A percentile compares a stretch with the other conserved stretches of the same genome.
phyloP scores from a whole-genome alignment of 2,888 invertebrate species.

The Lasioglossum marginatum region DNA sequence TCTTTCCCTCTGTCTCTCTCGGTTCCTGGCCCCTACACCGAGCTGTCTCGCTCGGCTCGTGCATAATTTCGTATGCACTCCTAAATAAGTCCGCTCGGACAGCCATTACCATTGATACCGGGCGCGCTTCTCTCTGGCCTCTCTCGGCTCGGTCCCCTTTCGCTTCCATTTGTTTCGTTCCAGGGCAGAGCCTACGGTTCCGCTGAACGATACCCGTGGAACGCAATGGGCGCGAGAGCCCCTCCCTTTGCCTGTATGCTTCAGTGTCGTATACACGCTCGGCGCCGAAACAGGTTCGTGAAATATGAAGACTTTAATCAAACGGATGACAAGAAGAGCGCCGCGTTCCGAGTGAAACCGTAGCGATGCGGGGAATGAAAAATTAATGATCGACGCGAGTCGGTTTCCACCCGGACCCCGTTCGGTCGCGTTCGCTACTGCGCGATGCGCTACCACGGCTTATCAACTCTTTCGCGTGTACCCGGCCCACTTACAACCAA shows the following conservation, averaged over 20 bases:
- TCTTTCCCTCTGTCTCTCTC: background rate
- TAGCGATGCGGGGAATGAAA: constrained; percentile 67
- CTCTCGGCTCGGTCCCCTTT: constrained; percentile 49
- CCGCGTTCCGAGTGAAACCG: constrained; percentile 56
- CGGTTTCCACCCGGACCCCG: background rate
- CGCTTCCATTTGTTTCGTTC: constrained; percentile 58
- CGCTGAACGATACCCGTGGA: constrained; percentile 35
- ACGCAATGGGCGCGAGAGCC: constrained; percentile 47
- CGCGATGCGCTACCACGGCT: constrained; percentile 15
- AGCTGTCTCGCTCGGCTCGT: constrained; percentile 29
- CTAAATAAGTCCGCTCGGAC: constrained; percentile 71
- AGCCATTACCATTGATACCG: constrained; percentile 72
- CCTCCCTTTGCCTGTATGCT: constrained; percentile 37
- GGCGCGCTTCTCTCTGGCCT: constrained; percentile 29
- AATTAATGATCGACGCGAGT: constrained; percentile 65
- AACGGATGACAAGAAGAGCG: constrained; percentile 71
- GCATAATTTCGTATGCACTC: constrained; percentile 73
- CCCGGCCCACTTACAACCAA: constrained; percentile 14
- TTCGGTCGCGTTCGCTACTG: too few relatives aligned
- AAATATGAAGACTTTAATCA: constrained; percentile 76
- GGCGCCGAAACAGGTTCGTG: constrained; percentile 66
- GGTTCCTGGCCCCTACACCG: background rate
- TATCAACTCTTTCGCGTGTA: constrained; percentile 45
- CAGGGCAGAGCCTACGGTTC: constrained; percentile 35
- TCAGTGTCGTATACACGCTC: constrained; percentile 37